phyloP scores from a whole-genome alignment of 2,113 vertebrate genomes.

The Siniperca chuatsi region DNA sequence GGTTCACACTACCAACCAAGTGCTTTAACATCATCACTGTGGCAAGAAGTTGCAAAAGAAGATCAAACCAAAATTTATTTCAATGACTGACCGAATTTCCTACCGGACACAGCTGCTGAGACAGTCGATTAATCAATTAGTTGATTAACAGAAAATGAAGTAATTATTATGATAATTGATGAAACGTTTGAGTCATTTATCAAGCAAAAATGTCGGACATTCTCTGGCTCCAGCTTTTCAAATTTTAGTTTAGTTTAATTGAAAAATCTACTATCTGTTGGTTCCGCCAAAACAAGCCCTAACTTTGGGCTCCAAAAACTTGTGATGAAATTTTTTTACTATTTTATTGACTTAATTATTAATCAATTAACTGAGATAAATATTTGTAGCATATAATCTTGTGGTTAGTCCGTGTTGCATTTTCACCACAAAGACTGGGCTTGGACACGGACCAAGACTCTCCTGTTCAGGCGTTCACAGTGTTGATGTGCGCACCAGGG shows the following conservation, averaged over 20 bases:
- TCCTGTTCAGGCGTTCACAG: neutral
- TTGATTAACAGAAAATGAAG: too few species aligned
- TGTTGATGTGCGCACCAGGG: neutral
- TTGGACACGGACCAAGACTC: neutral
- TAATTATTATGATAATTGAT: too few species aligned
- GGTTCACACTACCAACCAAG: neutral
- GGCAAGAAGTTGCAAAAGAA: neutral
- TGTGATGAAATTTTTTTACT: too few species aligned
- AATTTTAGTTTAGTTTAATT: neutral
- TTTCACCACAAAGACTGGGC: neutral
- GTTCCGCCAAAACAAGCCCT: neutral
- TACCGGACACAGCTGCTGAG: too few species aligned
- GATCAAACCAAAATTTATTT: neutral
- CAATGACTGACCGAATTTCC: neutral
- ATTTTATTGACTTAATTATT: neutral
- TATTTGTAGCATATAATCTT: neutral
- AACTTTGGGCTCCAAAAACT: neutral
- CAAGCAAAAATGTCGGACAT: too few species aligned
- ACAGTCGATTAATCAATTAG: too few species aligned
- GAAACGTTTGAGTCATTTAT: too few species aligned
- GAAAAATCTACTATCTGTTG: neutral
- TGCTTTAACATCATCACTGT: neutral
- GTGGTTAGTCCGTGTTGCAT: neutral
- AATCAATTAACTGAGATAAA: too few species aligned
- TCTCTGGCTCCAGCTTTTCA: too few species aligned